Percentiles rank a stretch among this genome's conserved stretches.
Conservation (phyloP, 2,888 invertebrate species). For the Temnothorax ravouxi region DNA sequence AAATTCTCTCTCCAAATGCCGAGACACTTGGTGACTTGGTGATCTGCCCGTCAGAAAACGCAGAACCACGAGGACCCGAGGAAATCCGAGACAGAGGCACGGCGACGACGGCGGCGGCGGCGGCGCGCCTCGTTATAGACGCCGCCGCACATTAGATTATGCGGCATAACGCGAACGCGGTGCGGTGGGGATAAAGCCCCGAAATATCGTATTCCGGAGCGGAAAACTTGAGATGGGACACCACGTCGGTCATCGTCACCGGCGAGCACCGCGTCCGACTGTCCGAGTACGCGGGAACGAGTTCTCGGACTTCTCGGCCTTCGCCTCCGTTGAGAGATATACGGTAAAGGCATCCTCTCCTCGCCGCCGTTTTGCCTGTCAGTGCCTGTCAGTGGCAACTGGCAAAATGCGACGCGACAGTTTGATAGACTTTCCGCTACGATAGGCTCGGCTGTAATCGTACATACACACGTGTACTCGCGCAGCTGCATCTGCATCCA, state of each 20-base stretch:
- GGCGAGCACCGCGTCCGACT: background rate
- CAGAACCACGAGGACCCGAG: too few relatives aligned
- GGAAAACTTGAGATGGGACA: constrained; percentile 22
- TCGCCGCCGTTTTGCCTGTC: background rate
- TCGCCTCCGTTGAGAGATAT: background rate
- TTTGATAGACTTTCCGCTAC: background rate
- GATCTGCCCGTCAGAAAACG: background rate
- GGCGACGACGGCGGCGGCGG: too few relatives aligned
- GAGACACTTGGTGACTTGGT: background rate
- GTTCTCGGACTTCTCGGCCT: background rate
- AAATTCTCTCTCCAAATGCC: too few relatives aligned
- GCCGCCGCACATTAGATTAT: constrained; percentile 17
- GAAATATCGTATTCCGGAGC: constrained; percentile 68
- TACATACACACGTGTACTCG: too few relatives aligned
- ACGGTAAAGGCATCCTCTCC: background rate
- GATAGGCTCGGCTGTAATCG: background rate
- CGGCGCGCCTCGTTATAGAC: constrained; percentile 20
- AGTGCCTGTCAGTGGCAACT: background rate
- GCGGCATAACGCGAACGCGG: constrained; percentile 60
- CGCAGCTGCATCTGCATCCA: too few relatives aligned
- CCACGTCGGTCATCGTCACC: background rate
- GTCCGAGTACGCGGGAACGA: background rate
- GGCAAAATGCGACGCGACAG: background rate
- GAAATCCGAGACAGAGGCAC: background rate
- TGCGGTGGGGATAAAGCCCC: constrained; percentile 73